A percentile compares a stretch with the other conserved stretches of the same genome.
These are phyloP conservation scores for Falco punctatus DNA, from an alignment of 2,113 vertebrate genomes.

Conservation along the genomic window DNA sequence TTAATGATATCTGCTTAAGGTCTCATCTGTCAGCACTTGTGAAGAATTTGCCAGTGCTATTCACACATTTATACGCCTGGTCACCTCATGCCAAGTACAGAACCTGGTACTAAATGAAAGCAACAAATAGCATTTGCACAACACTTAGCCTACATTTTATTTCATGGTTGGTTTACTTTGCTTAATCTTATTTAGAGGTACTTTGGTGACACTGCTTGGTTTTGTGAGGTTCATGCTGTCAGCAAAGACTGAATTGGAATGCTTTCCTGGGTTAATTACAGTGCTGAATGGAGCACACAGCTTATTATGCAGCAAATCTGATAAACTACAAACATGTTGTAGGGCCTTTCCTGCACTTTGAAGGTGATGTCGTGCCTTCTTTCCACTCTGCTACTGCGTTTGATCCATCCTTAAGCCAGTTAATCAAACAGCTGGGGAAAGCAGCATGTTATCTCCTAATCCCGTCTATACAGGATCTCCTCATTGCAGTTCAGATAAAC, in stretches of 20 bases:
- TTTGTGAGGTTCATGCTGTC: conserved; percentile 28
- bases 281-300: neutral
- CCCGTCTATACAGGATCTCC: neutral
- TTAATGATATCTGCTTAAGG: neutral
- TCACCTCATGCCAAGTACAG: neutral
- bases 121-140: neutral
- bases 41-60: neutral
- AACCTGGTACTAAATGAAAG: neutral
- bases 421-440: conserved; percentile 51
- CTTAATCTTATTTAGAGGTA: conserved; percentile 55
- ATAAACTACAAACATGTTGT: conserved; percentile 16
- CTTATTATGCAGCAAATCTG: conserved; percentile 23
- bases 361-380: neutral
- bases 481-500: neutral
- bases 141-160: conserved; percentile 42
- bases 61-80: neutral
- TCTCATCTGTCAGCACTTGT: neutral
- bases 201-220: conserved; percentile 40
- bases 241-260: neutral
- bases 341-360: neutral
- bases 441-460: conserved; percentile 22
- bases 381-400: conserved; percentile 8
- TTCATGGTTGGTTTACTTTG: neutral
- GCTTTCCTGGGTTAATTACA: conserved; percentile 41
- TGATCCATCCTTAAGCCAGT: conserved; percentile 21